A percentile compares a stretch with the other conserved stretches of the same genome.
Evolutionary conservation across 1,140 invertebrate genomes (phyloP).

Genomic region (Charaxes varanes): DNA sequence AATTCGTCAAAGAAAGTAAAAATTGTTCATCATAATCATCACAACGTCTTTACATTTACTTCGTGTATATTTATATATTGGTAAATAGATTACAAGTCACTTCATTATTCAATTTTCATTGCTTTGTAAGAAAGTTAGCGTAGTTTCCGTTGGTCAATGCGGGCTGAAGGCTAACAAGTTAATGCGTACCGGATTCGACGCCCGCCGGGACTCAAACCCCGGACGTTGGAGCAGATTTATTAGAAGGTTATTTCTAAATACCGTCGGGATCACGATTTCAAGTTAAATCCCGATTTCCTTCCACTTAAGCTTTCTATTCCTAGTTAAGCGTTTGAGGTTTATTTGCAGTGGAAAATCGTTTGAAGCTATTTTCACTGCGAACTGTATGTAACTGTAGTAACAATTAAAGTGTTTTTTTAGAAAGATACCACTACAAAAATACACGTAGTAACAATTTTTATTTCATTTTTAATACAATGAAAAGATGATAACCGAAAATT

Average conservation of each 20-base stretch:
- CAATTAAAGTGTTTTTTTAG: too few relatives aligned
- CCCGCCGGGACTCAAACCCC: slow-evolving; percentile 57
- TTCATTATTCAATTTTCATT: not conserved
- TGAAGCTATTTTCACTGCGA: too few relatives aligned
- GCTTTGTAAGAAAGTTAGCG: slow-evolving; percentile 8
- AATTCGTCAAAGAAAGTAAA: too few relatives aligned
- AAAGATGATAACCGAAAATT: too few relatives aligned
- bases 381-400: too few relatives aligned
- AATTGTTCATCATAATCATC: too few relatives aligned
- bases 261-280: slow-evolving; percentile 40
- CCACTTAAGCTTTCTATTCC: slow-evolving; percentile 40
- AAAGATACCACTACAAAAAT: too few relatives aligned
- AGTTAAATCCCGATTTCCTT: slow-evolving; percentile 58
- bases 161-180: slow-evolving; percentile 45
- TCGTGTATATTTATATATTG: too few relatives aligned
- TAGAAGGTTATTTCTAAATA: slow-evolving; percentile 55
- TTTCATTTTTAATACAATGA: too few relatives aligned
- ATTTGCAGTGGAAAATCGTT: slow-evolving; percentile 6
- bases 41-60: too few relatives aligned
- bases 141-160: slow-evolving; percentile 37
- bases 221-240: slow-evolving; percentile 59
- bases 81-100: too few relatives aligned
- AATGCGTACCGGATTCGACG: slow-evolving; percentile 39
- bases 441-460: too few relatives aligned
- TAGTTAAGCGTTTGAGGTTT: slow-evolving; percentile 26